phyloP scores from a whole-genome alignment of 2,888 invertebrate species.

The Caradrina kadenii region DNA sequence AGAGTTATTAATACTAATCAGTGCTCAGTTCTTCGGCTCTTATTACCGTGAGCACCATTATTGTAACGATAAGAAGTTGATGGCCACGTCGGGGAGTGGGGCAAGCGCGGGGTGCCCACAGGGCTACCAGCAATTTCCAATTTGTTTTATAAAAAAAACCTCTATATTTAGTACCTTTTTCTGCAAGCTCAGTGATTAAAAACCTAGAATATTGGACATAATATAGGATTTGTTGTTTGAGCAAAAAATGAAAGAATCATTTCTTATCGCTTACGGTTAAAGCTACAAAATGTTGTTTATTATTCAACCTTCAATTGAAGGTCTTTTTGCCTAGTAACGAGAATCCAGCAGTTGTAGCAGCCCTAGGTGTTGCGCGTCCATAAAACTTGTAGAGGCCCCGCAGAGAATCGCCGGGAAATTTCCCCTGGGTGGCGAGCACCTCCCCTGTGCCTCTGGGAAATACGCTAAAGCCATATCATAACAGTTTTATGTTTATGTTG shows the following conservation, averaged over 20 bases:
- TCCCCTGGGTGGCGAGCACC: slow-evolving; percentile 87
- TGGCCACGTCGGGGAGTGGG: slow-evolving; percentile 71
- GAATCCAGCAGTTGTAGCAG: slow-evolving; percentile 59
- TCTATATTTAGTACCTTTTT: not conserved
- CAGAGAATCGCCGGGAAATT: slow-evolving; percentile 88
- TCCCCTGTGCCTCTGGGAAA: slow-evolving; percentile 85
- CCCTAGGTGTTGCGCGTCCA: slow-evolving; percentile 85
- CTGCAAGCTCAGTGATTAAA: not conserved
- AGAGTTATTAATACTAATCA: slow-evolving; percentile 59
- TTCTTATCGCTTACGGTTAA: not conserved
- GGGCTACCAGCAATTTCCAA: slow-evolving; percentile 57
- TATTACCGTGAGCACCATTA: slow-evolving; percentile 75
- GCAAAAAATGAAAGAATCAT: not conserved
- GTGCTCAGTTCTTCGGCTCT: slow-evolving; percentile 68
- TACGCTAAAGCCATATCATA: slow-evolving; percentile 90
- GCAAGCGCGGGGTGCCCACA: slow-evolving; percentile 62
- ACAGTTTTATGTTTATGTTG: slow-evolving; percentile 90
- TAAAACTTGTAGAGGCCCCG: slow-evolving; percentile 90
- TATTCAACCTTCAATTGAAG: not conserved
- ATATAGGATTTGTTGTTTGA: not conserved
- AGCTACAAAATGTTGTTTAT: not conserved
- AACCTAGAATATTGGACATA: not conserved
- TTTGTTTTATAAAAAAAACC: not conserved
- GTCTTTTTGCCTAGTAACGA: slow-evolving; percentile 6
- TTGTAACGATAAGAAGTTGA: slow-evolving; percentile 86